Evolutionary conservation across 1,140 invertebrate genomes (phyloP), one percentile per base, ranked within the genome.

Genomic region (Achatina immaculata): DNA sequence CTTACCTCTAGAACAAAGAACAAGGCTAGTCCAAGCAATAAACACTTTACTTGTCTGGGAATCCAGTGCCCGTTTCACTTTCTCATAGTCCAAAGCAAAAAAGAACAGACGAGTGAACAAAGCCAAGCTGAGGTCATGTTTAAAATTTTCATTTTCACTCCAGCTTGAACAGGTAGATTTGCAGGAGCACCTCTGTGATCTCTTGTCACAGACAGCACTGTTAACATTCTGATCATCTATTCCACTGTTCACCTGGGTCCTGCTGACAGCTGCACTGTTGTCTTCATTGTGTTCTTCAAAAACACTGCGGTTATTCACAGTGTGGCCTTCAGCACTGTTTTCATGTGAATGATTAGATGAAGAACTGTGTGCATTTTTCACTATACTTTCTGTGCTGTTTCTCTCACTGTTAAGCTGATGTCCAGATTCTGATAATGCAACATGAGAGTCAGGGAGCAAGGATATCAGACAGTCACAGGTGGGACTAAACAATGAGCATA

Each of bases 101-200:
- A 80, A 72, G 45, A 34, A 72, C 14, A 72, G 19, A 38, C 78
- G 78, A 11, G n/a, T 31, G 38, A 80, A 80, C 68, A 80, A 36
- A 40, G 78, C 78, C 48, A 68, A 38, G 48, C 48, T 58, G 0
- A 78, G 14, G 36, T 78, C 76, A 62, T 38, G 28, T 42, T 38
- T 42, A 48, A 74, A 51, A 36, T 2, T 42, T 42, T 69, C 68
- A 40, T 69, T 28, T 34, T 31, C n/a, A 0, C 7, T 28, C 58
- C 58, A 62, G 28, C 21, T 62, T 58, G 24, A 4, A 31, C n/a
- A 62, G n/a, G 28, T 28, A 34, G 0, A 6, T 62, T 62, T 62
- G 58, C 58, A 62, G 16, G 58, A 62, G 31, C 58, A 62, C 2
- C 6, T 4, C 31, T 21, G 28, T 62, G 16, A 31, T 31, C 4